A percentile compares a stretch with the other conserved stretches of the same genome.
phyloP scores from a whole-genome alignment of 1,140 invertebrate genomes.

The Zophobas atratus region DNA sequence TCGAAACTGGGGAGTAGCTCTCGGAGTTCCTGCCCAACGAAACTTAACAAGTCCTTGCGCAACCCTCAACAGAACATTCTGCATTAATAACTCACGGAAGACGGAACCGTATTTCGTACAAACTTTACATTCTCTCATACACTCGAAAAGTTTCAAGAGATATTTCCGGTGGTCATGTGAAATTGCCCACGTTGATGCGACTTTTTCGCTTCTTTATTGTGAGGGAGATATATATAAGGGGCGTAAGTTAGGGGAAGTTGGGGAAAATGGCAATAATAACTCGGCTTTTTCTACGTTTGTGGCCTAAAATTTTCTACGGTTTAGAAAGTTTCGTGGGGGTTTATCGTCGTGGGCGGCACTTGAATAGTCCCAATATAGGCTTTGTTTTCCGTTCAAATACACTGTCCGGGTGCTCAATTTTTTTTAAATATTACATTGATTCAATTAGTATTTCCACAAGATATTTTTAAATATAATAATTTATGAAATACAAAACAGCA shows the following conservation, averaged over 20 bases:
- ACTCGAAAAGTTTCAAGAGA: slow-evolving; percentile 9
- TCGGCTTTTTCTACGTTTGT: too few species aligned
- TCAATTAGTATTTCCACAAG: too few species aligned
- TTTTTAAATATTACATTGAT: too few species aligned
- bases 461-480: too few species aligned
- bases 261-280: not conserved
- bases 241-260: not conserved
- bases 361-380: too few species aligned
- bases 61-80: slow-evolving; percentile 8
- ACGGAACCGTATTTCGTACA: slow-evolving; percentile 12
- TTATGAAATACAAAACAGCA: too few species aligned
- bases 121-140: slow-evolving; percentile 20
- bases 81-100: slow-evolving; percentile 23
- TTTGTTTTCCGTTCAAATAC: too few species aligned
- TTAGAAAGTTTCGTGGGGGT: too few species aligned
- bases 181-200: slow-evolving; percentile 1
- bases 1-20: not conserved
- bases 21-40: not conserved
- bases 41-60: slow-evolving; percentile 11
- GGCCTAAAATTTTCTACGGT: too few species aligned
- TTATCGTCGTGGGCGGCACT: too few species aligned
- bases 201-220: slow-evolving; percentile 17
- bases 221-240: not conserved
- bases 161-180: slow-evolving; percentile 32
- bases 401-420: too few species aligned